A percentile compares a stretch with the other conserved stretches of the same genome.
Conservation (phyloP, 2,888 invertebrate genomes). For the Cantharis lateralis region DNA sequence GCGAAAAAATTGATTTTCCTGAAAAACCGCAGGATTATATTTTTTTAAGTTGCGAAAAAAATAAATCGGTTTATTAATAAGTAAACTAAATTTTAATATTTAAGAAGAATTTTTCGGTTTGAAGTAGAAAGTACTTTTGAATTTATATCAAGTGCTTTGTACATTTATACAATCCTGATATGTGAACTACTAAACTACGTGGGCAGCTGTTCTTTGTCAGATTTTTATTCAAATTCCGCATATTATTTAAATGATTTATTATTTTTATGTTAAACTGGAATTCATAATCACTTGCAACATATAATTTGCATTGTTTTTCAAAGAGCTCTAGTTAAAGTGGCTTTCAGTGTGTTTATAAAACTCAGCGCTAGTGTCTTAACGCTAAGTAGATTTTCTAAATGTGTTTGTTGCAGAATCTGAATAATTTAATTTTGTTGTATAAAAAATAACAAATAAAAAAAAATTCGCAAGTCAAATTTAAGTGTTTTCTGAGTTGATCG, state of each 20-base stretch:
- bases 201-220: background rate
- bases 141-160: background rate
- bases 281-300: background rate
- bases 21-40: background rate
- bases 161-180: background rate
- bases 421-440: background rate
- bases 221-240: background rate
- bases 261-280: background rate
- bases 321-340: background rate
- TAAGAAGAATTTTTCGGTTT: background rate
- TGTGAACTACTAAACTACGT: background rate
- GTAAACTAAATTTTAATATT: background rate
- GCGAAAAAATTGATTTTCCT: background rate
- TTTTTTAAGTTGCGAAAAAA: too few relatives aligned
- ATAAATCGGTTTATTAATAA: background rate
- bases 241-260: background rate
- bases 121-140: background rate
- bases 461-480: too few relatives aligned
- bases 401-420: background rate
- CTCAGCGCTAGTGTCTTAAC: background rate
- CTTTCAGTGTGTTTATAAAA: background rate
- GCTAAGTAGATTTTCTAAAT: background rate
- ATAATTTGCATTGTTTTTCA: background rate
- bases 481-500: too few relatives aligned
- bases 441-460: too few relatives aligned